phyloP scores from a whole-genome alignment of 2,797 vertebrate genomes.

The Bradypodion ventrale region DNA sequence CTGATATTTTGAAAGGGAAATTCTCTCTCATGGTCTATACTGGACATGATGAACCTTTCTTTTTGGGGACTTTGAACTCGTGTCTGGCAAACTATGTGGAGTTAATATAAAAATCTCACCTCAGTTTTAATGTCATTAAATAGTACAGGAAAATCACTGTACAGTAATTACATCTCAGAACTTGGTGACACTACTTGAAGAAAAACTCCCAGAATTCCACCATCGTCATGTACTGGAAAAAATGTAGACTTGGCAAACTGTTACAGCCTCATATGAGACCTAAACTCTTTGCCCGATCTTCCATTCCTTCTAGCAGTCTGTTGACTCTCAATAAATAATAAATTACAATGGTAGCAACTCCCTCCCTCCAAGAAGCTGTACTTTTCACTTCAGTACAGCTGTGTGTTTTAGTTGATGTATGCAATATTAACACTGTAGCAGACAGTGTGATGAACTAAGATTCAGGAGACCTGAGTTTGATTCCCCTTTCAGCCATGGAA shows the following conservation, averaged over 20 bases:
- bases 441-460: too few relatives aligned
- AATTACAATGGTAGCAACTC: constrained; percentile 31
- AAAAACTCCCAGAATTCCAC: too few relatives aligned
- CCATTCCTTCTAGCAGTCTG: constrained; percentile 35
- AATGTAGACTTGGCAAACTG: too few relatives aligned
- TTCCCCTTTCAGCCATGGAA: too few relatives aligned
- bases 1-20: background rate
- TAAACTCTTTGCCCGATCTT: background rate
- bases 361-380: constrained; percentile 46
- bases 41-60: background rate
- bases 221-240: too few relatives aligned
- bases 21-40: background rate
- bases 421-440: constrained; percentile 53
- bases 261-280: too few relatives aligned
- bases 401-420: constrained; percentile 34
- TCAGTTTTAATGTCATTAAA: background rate
- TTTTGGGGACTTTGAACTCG: background rate
- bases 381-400: constrained; percentile 38
- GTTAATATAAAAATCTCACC: background rate
- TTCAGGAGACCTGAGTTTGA: too few relatives aligned
- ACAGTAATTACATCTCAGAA: background rate
- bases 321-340: constrained; percentile 51
- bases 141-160: background rate
- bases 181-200: background rate
- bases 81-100: background rate